Conservation (phyloP, 2,888 invertebrate species). For the Linnaemya tessellans region DNA sequence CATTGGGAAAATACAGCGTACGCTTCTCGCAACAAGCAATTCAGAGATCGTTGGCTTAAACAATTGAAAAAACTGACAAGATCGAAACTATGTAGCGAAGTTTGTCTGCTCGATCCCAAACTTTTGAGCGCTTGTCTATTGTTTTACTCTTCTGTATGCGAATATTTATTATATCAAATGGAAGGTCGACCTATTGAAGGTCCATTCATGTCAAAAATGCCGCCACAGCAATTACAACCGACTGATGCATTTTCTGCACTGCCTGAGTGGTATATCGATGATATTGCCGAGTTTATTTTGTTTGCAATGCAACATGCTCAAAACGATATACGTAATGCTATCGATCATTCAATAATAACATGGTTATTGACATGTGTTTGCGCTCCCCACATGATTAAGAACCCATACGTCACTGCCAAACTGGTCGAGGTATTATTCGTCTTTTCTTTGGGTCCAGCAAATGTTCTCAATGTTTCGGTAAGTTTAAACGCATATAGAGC, state of each 20-base stretch:
- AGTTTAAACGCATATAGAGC: conserved; percentile 66
- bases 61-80: conserved; percentile 91
- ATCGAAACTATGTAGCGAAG: conserved; percentile 96
- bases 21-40: conserved; percentile 90
- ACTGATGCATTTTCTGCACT: conserved; percentile 93
- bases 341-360: conserved; percentile 92
- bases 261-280: conserved; percentile 99
- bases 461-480: conserved; percentile 82
- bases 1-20: conserved; percentile 92
- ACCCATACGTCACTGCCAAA: conserved; percentile 98
- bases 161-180: conserved; percentile 88
- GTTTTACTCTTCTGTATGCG: conserved; percentile 94
- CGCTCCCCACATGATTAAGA: conserved; percentile 94
- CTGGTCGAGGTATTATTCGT: conserved; percentile 95
- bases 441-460: conserved; percentile 88
- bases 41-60: conserved; percentile 93
- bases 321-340: conserved; percentile 87
- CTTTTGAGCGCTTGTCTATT: conserved; percentile 91
- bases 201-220: conserved; percentile 84
- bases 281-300: conserved; percentile 97
- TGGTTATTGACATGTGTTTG: conserved; percentile 96
- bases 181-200: conserved; percentile 84
- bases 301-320: conserved; percentile 94
- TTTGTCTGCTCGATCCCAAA: conserved; percentile 92
- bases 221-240: conserved; percentile 86